Base-by-base conservation (phyloP, 2,888 invertebrate species). In the Pegoplata infirma region DNA sequence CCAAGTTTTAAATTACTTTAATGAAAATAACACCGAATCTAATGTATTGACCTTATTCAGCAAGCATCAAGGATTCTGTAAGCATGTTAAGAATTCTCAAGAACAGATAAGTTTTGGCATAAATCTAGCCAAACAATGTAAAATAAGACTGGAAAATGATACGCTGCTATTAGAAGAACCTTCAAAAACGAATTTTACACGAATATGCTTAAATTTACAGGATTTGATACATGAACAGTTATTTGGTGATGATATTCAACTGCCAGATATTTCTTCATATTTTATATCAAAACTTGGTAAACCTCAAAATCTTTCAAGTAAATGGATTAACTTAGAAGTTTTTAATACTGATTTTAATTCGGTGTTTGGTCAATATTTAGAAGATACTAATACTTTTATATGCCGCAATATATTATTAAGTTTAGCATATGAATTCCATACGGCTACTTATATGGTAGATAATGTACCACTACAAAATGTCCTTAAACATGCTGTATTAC, bases 361-460 rank as follows among this genome's bases (percentile, higher is more conserved):
- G 12, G 79, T 87, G 4, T 72, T 86, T 7, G 87, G 85, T 1
- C 47, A 72, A 6, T 86, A 83, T 77, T 80, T 85, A 49, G 83
- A 83, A 3, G 75, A 81, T 5, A 82, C 82, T n/a, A 83, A 83
- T 8, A 82, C 82, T 0, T 87, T 90, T 19, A 82, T 81, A n/a
- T 90, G 90, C 47, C 85, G 85, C 28, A 89, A 90, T 80, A 86
- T 90, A 74, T 69, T 88, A 6, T 80, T 90, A 1, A 86, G 83
- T 49, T 80, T 87, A 5, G 80, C 82, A 10, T 89, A 86, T 79
- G 86, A 88, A 64, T 88, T 90, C 78, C 82, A 85, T 46, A 83
- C 85, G 17, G 84, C 82, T 1, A 51, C 47, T 7, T 61, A 78
- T n/a, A 32, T 46, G 0, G 80, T 82, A 8, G 19, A 83, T 28